Base-by-base conservation (phyloP, 2,888 invertebrate genomes). In the Selenia dentaria region DNA sequence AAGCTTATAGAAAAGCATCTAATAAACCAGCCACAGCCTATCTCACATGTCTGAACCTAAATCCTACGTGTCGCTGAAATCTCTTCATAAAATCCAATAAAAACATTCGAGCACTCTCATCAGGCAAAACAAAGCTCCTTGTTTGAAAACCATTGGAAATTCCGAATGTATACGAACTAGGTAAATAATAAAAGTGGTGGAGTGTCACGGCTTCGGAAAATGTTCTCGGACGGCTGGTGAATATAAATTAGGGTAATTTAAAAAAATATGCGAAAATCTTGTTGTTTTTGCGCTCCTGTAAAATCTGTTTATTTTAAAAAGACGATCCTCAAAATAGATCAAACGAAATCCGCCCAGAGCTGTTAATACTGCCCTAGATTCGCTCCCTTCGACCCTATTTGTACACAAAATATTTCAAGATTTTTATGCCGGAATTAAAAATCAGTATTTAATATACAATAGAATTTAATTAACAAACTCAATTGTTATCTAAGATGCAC, bases 111-210 rank as follows among this genome's bases (percentile, higher is more conserved):
- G 35, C 37, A 54, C 45, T 52, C 51, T 54, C 52, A 57, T 57
- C 54, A 49, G 44, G 36, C 26, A 40, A 50, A 35, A 57, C 53
- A 57, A 62, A 59, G 57, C 63, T 59, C 47, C 55, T 61, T 64
- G 59, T 62, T 67, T 65, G 62, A 62, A 51, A 56, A 61, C 54
- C 61, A 63, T 70, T 67, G 43, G 49, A 59, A 61, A 73, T 77
- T 74, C 71, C 58, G 58, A 54, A 59, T 60, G 55, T 64, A 57
- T 55, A 54, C 55, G 48, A 54, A 52, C 51, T 53, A 64, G 64
- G 74, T 76, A 76, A 78, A 77, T 78, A 76, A 76, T 75, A 75
- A 72, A 75, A 72, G 62, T 70, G 66, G 64, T 60, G 50, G 57
- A 64, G 62, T 64, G 69, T 65, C 70, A 64, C 60, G 57, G 62